Conservation (phyloP, 2,113 vertebrate genomes). For the Megalops atlanticus region DNA sequence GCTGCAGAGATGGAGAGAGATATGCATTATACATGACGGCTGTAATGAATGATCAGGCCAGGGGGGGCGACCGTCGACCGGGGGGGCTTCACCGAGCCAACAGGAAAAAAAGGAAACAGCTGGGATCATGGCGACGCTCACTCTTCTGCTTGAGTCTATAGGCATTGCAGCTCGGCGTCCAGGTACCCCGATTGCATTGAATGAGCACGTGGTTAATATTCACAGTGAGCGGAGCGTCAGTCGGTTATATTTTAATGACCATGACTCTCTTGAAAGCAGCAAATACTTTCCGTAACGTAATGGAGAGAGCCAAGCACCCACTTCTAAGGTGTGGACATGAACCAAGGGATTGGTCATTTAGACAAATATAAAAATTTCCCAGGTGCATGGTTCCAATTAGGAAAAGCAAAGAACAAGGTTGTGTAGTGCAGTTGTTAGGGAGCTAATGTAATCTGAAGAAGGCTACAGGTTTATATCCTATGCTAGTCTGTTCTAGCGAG, state of each 20-base stretch:
- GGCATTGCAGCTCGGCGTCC: not conserved
- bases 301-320: not conserved
- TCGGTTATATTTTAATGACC: not conserved
- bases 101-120: not conserved
- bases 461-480: not conserved
- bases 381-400: too few relatives aligned
- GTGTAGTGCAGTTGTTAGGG: too few relatives aligned
- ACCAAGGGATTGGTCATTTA: not conserved
- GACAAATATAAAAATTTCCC: too few relatives aligned
- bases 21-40: constrained; percentile 46
- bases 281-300: not conserved
- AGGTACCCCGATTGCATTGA: constrained; percentile 27
- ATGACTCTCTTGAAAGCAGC: not conserved
- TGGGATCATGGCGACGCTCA: not conserved
- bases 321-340: not conserved
- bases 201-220: not conserved
- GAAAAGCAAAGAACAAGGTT: too few relatives aligned
- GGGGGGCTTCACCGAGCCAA: constrained; percentile 13
- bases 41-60: constrained; percentile 52
- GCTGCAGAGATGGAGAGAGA: constrained; percentile 16
- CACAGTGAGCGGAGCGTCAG: not conserved
- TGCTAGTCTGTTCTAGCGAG: too few relatives aligned
- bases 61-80: constrained; percentile 23
- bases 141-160: not conserved
- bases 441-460: not conserved